A percentile compares a stretch with the other conserved stretches of the same genome.
Conservation (phyloP, 1,140 invertebrate species). For the Brachionus rubens region DNA sequence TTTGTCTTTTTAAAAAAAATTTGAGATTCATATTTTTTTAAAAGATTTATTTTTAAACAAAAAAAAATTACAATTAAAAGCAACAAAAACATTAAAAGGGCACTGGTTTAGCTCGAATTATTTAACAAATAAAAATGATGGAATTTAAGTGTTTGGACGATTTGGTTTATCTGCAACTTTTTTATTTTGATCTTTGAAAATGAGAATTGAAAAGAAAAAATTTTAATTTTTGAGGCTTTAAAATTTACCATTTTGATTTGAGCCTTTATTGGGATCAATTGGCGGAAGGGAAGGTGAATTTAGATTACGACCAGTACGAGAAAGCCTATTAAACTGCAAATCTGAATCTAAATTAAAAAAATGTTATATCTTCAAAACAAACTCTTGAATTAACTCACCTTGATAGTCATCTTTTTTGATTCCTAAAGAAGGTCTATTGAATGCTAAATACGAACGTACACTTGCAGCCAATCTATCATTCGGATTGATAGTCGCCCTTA, state of each 20-base stretch:
- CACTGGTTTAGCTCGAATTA: slow-evolving; percentile 15
- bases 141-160: background rate
- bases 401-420: background rate
- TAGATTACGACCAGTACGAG: background rate
- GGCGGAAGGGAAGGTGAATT: slow-evolving; percentile 10
- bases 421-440: background rate
- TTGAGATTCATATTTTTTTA: background rate
- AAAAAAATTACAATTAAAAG: no score
- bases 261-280: background rate
- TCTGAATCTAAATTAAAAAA: background rate
- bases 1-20: no score
- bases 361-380: background rate
- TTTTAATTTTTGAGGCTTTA: no score
- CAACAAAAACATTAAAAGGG: background rate
- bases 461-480: background rate
- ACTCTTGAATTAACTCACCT: background rate
- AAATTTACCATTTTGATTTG: no score
- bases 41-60: background rate
- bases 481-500: background rate
- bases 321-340: background rate
- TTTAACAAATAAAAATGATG: background rate
- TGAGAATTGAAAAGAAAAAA: no score
- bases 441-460: slow-evolving; percentile 1
- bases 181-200: background rate
- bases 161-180: background rate